phyloP scores from a whole-genome alignment of 2,888 invertebrate genomes.

The Diplolepis rosae region DNA sequence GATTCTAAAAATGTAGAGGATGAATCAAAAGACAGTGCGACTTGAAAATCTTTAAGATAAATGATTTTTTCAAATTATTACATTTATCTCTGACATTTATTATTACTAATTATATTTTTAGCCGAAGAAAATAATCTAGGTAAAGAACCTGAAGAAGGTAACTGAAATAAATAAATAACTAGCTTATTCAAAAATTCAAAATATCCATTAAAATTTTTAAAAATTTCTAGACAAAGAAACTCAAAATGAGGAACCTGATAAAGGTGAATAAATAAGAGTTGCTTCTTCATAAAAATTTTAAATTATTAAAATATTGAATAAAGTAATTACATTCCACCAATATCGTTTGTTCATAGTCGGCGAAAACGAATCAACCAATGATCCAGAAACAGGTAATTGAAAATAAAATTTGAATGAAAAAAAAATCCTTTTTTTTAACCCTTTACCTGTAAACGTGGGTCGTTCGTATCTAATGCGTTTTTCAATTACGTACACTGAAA shows the following conservation, averaged over 20 bases:
- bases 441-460: too few species aligned
- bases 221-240: too few species aligned
- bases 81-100: not conserved
- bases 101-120: not conserved
- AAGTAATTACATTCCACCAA: too few species aligned
- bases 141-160: constrained; percentile 8
- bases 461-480: too few species aligned
- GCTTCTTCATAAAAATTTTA: too few species aligned
- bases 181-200: not conserved
- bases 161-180: not conserved
- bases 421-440: not conserved
- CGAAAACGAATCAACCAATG: constrained; percentile 12
- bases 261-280: too few species aligned
- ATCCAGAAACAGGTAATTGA: constrained; percentile 12
- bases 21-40: constrained; percentile 35
- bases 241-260: too few species aligned
- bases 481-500: too few species aligned
- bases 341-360: not conserved
- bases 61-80: constrained; percentile 15
- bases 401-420: not conserved
- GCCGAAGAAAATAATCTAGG: not conserved
- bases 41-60: constrained; percentile 21
- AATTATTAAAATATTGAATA: too few species aligned
- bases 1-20: constrained; percentile 30
- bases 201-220: not conserved